Base-by-base conservation (phyloP, 2,113 vertebrate genomes). In the Oenanthe oenanthe region DNA sequence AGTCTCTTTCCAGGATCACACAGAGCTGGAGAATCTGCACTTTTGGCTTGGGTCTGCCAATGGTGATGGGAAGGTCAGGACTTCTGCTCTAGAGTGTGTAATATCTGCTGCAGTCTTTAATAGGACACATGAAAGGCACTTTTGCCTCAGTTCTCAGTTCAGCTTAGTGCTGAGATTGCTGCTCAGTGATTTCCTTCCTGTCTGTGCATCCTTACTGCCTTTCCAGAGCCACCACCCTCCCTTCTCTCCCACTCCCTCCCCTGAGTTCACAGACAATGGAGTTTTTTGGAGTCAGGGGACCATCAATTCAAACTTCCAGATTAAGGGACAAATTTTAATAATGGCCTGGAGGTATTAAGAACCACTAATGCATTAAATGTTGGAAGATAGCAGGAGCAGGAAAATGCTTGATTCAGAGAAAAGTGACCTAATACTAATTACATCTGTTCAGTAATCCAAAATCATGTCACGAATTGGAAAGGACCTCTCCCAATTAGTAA, bases 381-480 rank as follows among this genome's bases (percentile, higher is more conserved):
- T 83, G 89, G 66, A 82, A 92, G 65, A 68, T 47, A 85, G 25
- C 47, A 86, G 42, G 70, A 96, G 67, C 60, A 89, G 45, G 89
- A 93, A 93, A 95, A 80, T 83, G 40, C 60, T 85, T 76, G 61
- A 95, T 95, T 92, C 91, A 28, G 65, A 96, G 87, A 95, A 86
- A 97, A 95, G 61, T 80, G 60, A 73, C 91, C 94, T 93, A 95
- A 96, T 91, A 51, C 54, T 97, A 94, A 96, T 96, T 94, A 71
- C 28, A 94, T 96, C 78, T 97, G 77, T 79, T 93, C 47, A 95
- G 84, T 85, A 95, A 80, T 73, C 68, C 68, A 96, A 75, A 93
- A 92, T 60, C 68, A 48, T 73, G 56, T 94, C 78, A 89, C 67
- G 86, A 83, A 92, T 68, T 92, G 66, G 53, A 96, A 94, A 56